A percentile compares a stretch with the other conserved stretches of the same genome.
Evolutionary conservation across 2,113 vertebrate genomes (phyloP).

Genomic region (Bothrops jararaca): DNA sequence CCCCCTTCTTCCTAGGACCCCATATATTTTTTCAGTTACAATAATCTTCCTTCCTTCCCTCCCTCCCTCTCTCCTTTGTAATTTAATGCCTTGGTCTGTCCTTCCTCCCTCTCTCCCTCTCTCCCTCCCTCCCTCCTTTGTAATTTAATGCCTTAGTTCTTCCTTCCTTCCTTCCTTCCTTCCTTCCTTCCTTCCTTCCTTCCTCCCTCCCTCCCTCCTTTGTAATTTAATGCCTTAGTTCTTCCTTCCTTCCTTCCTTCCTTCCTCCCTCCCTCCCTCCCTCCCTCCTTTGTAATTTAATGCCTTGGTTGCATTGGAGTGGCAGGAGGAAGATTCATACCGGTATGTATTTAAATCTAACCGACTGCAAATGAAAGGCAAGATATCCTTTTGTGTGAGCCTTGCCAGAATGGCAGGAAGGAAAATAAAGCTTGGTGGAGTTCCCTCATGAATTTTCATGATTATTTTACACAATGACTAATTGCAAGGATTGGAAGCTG

Average conservation of each 20-base stretch:
- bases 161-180: no score
- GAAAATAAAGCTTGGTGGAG: slow-evolving; percentile 25
- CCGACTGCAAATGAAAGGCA: slow-evolving; percentile 35
- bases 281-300: slow-evolving; percentile 26
- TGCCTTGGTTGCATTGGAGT: slow-evolving; percentile 28
- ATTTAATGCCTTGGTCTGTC: no score
- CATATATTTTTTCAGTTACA: no score
- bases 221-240: no score
- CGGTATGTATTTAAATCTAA: slow-evolving; percentile 34
- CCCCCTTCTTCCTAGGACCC: no score
- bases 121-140: no score
- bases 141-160: no score
- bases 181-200: no score
- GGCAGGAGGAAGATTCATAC: slow-evolving; percentile 19
- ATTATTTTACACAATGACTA: slow-evolving; percentile 25
- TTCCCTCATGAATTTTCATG: slow-evolving; percentile 28
- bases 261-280: neutral
- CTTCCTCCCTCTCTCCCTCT: neutral
- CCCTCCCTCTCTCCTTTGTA: no score
- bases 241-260: no score
- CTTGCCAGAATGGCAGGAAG: neutral
- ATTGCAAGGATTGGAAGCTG: neutral
- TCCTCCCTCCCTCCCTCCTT: no score
- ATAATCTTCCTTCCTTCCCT: no score
- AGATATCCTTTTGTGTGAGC: slow-evolving; percentile 24